Evolutionary conservation across 2,797 vertebrate genomes (phyloP).

Genomic region (Liasis olivaceus): DNA sequence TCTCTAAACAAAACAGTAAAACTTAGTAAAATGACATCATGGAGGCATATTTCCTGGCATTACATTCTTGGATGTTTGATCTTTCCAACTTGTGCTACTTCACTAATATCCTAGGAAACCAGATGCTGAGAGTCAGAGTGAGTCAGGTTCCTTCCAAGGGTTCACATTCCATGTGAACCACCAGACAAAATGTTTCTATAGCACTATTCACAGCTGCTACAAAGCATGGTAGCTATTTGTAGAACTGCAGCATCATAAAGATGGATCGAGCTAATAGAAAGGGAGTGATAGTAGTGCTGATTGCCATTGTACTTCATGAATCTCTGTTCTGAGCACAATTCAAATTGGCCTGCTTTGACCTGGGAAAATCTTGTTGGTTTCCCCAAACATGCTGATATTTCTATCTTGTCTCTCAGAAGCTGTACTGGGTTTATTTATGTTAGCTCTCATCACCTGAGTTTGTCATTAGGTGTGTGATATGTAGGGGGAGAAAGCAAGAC

Average conservation of each 20-base stretch:
- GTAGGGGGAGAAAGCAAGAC: not conserved
- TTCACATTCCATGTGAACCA: not conserved
- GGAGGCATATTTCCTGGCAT: not conserved
- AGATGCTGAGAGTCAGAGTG: not conserved
- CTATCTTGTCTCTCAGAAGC: not conserved
- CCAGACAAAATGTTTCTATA: not conserved
- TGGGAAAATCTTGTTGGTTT: not conserved
- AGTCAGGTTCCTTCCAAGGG: not conserved
- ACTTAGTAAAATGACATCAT: not conserved
- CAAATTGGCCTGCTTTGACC: not conserved
- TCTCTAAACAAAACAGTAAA: not conserved
- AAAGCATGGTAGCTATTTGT: not conserved
- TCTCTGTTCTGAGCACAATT: not conserved
- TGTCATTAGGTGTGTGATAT: not conserved
- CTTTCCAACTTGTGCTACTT: not conserved
- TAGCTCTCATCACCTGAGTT: not conserved
- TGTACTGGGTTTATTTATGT: not conserved
- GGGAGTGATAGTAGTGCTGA: not conserved
- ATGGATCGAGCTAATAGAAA: not conserved
- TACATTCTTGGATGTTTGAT: not conserved
- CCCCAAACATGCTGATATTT: not conserved
- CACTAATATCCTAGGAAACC: not conserved
- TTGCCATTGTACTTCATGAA: not conserved
- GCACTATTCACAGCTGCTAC: not conserved
- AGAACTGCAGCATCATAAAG: not conserved